phyloP scores from a whole-genome alignment of 2,113 vertebrate genomes.

The Marcusenius ussheri region DNA sequence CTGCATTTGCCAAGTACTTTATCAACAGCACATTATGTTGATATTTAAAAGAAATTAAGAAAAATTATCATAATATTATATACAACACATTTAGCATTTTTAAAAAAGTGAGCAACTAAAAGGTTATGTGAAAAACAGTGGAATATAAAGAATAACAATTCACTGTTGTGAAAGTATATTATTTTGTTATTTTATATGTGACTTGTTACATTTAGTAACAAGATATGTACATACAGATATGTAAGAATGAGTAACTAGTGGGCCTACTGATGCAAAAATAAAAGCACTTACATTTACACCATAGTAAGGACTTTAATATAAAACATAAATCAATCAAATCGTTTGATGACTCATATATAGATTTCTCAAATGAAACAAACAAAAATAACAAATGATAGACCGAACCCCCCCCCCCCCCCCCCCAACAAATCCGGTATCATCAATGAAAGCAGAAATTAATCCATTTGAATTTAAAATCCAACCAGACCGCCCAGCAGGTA shows the following conservation, averaged over 20 bases:
- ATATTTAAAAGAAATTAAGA: neutral
- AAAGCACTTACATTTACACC: neutral
- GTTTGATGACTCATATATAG: neutral
- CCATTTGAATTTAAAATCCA: constrained; percentile 21
- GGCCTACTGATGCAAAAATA: neutral
- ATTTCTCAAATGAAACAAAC: neutral
- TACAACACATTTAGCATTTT: neutral
- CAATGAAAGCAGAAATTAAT: constrained; percentile 6
- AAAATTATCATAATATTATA: neutral
- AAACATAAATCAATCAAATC: neutral
- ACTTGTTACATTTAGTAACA: neutral
- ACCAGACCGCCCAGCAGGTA: constrained; percentile 17
- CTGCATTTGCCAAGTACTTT: neutral
- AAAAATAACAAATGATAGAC: neutral
- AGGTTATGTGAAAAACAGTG: neutral
- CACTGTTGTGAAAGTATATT: neutral
- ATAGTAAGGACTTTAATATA: neutral
- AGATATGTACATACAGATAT: neutral
- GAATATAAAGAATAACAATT: neutral
- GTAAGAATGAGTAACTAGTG: neutral
- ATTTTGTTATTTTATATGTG: neutral
- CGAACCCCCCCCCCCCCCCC: neutral
- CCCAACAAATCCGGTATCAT: neutral
- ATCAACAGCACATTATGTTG: neutral
- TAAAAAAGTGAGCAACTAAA: neutral